Evolutionary conservation across 2,113 vertebrate species (phyloP).

Genomic region (Anser cygnoides): DNA sequence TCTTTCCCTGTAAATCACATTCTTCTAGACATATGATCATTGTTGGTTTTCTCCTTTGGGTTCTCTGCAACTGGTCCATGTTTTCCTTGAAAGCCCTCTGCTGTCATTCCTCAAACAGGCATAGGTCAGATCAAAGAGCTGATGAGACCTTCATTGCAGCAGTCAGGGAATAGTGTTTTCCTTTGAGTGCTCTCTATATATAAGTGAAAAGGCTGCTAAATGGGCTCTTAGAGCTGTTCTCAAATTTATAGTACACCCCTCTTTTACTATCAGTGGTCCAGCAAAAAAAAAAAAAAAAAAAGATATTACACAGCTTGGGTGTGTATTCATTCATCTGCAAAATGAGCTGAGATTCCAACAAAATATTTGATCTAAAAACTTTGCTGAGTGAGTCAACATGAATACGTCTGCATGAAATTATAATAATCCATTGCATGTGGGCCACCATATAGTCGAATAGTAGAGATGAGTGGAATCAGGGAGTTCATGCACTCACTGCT

Average conservation of each 20-base stretch:
- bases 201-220: constrained; percentile 62
- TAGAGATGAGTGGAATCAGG: background rate
- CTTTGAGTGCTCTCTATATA: constrained; percentile 19
- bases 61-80: background rate
- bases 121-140: background rate
- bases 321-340: constrained; percentile 19
- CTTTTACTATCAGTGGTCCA: constrained; percentile 41
- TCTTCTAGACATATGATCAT: background rate
- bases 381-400: constrained; percentile 18
- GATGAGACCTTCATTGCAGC: background rate
- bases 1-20: background rate
- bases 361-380: background rate
- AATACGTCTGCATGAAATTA: constrained; percentile 18
- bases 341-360: constrained; percentile 20
- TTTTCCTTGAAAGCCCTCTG: constrained; percentile 26
- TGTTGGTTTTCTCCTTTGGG: constrained; percentile 9
- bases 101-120: background rate
- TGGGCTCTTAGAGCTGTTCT: constrained; percentile 57
- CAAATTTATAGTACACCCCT: constrained; percentile 55
- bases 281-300: background rate
- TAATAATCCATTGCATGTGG: background rate
- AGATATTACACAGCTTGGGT: constrained; percentile 2
- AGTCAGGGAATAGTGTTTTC: constrained; percentile 24
- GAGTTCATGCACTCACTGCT: background rate
- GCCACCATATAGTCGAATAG: background rate